Conservation (phyloP, 37 sponge, comb jelly and placozoan species). For the Petrosia ficiformis region DNA sequence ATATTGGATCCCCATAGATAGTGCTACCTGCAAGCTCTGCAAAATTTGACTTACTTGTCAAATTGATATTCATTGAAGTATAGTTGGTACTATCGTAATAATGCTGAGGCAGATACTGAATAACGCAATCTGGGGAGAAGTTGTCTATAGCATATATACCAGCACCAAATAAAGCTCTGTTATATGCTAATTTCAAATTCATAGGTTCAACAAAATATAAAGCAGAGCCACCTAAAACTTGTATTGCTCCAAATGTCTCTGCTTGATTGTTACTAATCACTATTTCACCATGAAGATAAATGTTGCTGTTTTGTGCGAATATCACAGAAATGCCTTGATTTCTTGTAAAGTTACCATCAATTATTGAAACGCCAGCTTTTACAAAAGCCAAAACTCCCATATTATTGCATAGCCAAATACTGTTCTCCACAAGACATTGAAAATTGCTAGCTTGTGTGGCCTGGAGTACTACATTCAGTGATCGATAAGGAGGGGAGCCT, state of each 20-base stretch:
- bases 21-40: conserved; percentile 29
- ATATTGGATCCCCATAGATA: conserved; percentile 7
- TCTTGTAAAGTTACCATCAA: background rate
- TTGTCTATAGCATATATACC: conserved; percentile 6
- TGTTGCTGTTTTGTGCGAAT: background rate
- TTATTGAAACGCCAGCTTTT: background rate
- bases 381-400: background rate
- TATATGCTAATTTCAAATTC: background rate
- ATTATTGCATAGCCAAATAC: background rate
- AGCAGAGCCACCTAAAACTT: background rate
- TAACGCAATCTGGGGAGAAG: background rate
- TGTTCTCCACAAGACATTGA: background rate
- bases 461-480: background rate
- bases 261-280: conserved; percentile 3
- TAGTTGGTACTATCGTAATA: background rate
- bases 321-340: background rate
- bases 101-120: background rate
- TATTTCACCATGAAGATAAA: background rate
- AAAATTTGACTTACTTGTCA: conserved; percentile 4
- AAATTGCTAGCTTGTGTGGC: background rate
- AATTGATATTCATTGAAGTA: background rate
- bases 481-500: background rate
- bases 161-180: conserved; percentile 23
- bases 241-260: conserved; percentile 3
- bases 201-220: background rate